Evolutionary conservation across 2,888 invertebrate species (phyloP).

Genomic region (Cryptops parisi): DNA sequence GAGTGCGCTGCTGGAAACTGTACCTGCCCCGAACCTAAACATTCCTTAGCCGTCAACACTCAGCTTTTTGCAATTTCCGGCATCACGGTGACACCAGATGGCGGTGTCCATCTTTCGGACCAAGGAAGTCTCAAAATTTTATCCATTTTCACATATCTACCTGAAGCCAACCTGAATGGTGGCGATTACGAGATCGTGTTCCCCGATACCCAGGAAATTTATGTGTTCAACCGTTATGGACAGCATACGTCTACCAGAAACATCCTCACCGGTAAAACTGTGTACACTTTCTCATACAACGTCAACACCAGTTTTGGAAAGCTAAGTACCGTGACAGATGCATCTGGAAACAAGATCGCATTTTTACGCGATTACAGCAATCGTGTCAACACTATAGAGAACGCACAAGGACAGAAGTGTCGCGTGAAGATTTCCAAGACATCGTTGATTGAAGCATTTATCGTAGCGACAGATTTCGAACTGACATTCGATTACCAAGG

Average conservation of each 20-base stretch:
- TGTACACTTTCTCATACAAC: constrained; percentile 83
- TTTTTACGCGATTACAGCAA: constrained; percentile 66
- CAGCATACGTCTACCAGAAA: constrained; percentile 93
- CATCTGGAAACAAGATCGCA: constrained; percentile 82
- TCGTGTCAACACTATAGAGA: constrained; percentile 64
- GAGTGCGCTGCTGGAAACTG: constrained; percentile 78
- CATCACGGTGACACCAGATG: constrained; percentile 82
- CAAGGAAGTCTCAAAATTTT: constrained; percentile 45
- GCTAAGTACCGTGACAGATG: constrained; percentile 65
- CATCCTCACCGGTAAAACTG: constrained; percentile 80
- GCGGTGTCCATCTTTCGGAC: constrained; percentile 88
- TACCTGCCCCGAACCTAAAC: constrained; percentile 33
- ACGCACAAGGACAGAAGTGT: constrained; percentile 23
- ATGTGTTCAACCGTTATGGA: constrained; percentile 78
- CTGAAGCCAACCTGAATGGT: constrained; percentile 33
- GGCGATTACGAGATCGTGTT: constrained; percentile 83
- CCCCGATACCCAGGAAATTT: constrained; percentile 87
- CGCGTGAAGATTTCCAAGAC: constrained; percentile 29
- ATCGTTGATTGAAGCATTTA: constrained; percentile 30
- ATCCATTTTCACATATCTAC: constrained; percentile 23
- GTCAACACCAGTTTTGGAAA: constrained; percentile 62
- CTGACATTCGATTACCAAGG: constrained; percentile 31
- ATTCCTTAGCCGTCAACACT: constrained; percentile 79
- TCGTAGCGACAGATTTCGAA: constrained; percentile 30
- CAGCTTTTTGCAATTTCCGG: constrained; percentile 90